Evolutionary conservation across 2,888 invertebrate species (phyloP), one percentile per base, ranked within the genome.

Genomic region (Salticus scenicus): DNA sequence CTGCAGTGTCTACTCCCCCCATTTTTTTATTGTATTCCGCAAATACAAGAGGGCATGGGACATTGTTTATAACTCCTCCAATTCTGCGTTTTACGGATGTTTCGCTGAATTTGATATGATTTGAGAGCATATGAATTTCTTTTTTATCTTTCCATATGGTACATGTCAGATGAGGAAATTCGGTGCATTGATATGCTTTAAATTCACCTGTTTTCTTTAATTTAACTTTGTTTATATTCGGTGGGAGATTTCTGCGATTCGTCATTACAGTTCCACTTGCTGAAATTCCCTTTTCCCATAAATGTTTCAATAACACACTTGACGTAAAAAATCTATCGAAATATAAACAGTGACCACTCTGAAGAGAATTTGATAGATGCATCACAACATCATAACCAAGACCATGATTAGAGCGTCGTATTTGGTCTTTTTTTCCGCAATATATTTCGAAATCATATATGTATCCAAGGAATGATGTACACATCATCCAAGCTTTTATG

Each of bases 401-500:
- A 10, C 51, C 51, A 51, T n/a, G 17, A 10, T 20, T 14, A n/a
- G 51, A 51, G n/a, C 51, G 51, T 20, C 4, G n/a, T 5, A 51
- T 51, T 51, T 20, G n/a, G 17, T 51, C 51, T 51, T 14, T 5
- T 51, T 51, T 51, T 20, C 51, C 51, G 20, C 51, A 17, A 51
- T 51, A 51, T n/a, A 51, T 17, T n/a, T 51, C 51, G 17, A 51
- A 51, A 51, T 51, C 17, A 51, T 51, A 17, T 10, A 20, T 51
- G 17, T 51, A 51, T 24, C 42, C 71, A 12, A 42, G 17, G 27
- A 42, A 27, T 2, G 41, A 42, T 14, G 20, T 71, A 10, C 42
- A 71, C 41, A 42, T 17, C 71, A 71, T 71, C 71, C 71, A 71
- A 1, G 42, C 27, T 27, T 41, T 71, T 8, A 27, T 20, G 1